Evolutionary conservation across 2,888 invertebrate genomes (phyloP).

Genomic region (Adineta ricciae): DNA sequence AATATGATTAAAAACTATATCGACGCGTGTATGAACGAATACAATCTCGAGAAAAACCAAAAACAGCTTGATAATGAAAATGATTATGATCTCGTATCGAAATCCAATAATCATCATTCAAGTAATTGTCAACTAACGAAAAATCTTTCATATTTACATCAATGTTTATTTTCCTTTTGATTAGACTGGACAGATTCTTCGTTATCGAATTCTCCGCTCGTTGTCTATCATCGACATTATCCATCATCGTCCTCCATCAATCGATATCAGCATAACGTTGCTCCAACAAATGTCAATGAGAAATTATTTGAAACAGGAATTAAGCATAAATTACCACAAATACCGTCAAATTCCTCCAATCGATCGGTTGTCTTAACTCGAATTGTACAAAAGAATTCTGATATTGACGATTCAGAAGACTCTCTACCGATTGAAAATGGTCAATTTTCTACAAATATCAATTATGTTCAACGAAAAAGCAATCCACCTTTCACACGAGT

Average conservation of each 20-base stretch:
- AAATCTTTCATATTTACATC: too few relatives aligned
- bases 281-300: not conserved
- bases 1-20: conserved; percentile 29
- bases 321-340: not conserved
- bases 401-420: not conserved
- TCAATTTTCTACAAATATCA: not conserved
- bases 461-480: not conserved
- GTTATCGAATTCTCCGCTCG: not conserved
- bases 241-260: not conserved
- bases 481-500: not conserved
- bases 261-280: not conserved
- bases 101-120: not conserved
- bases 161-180: too few relatives aligned
- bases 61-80: not conserved
- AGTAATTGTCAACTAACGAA: too few relatives aligned
- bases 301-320: not conserved
- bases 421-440: not conserved
- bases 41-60: not conserved
- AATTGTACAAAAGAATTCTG: not conserved
- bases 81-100: too few relatives aligned
- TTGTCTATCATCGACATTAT: not conserved
- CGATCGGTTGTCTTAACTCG: not conserved
- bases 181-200: not conserved
- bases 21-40: conserved; percentile 23
- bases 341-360: not conserved